Base-by-base conservation (phyloP, 1,140 invertebrate genomes). In the Drosophila cardini region DNA sequence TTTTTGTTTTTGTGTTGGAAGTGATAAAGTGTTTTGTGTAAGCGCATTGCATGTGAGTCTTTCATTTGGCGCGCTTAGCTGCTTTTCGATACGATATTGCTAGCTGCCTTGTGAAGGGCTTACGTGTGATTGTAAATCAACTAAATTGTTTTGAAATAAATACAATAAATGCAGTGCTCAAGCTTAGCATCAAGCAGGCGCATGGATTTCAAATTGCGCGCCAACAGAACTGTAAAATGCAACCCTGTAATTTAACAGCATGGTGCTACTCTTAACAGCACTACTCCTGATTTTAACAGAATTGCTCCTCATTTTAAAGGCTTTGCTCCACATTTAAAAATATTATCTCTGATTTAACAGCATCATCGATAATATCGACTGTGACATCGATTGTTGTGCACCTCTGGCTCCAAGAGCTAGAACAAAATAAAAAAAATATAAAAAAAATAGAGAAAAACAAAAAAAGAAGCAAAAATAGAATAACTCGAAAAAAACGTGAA, bases 61-160 rank as follows among this genome's bases (percentile, higher is more conserved):
- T 65, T 91, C 90, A 91, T 87, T 80, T 81, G 90, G 90, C 76
- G 62, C 43, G 76, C 70, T 67, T 91, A 90, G 80, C 90, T 91
- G 45, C 55, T 52, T 71, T 75, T 62, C 65, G 18, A 69, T 81
- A 38, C 26, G 56, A 84, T 84, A 84, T 84, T 62, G 90, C 90
- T 91, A 91, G 90, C 90, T 91, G 90, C 90, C 90, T 91, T 78
- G 78, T 91, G 90, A 91, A 91, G 90, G 90, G 90, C 90, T 91
- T 91, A 80, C 83, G 78, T 91, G 90, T 85, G 70, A 78, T 90
- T 84, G 74, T 57, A 34, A 52, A 30, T 34, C 90, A 84, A 79
- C 90, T 26, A 11, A 18, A 62, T 26, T 26, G 4, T 26, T 3
- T 26, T 3, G 4, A 48, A 60, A 21, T 13, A 26, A 15, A 13